Evolutionary conservation across 2,113 vertebrate genomes (phyloP), one percentile per base, ranked within the genome.

Genomic region (Isurus oxyrinchus): DNA sequence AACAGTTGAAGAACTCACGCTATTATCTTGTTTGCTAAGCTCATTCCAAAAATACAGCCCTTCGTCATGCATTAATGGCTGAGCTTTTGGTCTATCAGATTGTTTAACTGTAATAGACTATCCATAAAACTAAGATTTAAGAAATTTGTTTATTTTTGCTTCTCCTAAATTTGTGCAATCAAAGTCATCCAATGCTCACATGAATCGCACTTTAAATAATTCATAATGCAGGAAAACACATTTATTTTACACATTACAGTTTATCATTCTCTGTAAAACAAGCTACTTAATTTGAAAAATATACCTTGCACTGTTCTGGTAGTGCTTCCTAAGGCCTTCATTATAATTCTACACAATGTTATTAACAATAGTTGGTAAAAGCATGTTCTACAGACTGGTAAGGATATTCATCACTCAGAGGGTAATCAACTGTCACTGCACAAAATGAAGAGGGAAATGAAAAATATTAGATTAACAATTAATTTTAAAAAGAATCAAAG

Each of bases 391-490:
- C 90, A 94, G 59, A 40, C 31, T 40, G 57, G 90, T 35, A 94
- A 94, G 59, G 16, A n/a, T n/a, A 94, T 94, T 94, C 90, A 94
- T 94, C 90, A 94, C 59, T 94, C 59, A 27, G 86, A 61, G n/a
- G 90, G 90, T 93, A 93, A 93, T 93, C 90, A 63, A 93, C 90
- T 93, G 57, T 63, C 90, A 63, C 90, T 61, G 53, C 31, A 61
- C 31, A 91, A 91, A 91, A n/a, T 91, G 88, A 91, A 94, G 90
- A 94, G n/a, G 90, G 59, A 94, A 63, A 94, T 94, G 59, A 94
- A 94, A 94, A 94, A 94, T 94, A 94, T 94, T 94, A 63, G 57
- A 63, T 94, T 94, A 63, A 94, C 90, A 91, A 91, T 91, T 91
- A 91, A 91, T 91, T 91, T 76, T 61, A 61, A 19, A 61, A n/a